Evolutionary conservation across 2,797 vertebrate genomes (phyloP).

Genomic region (Silurus aristotelis): DNA sequence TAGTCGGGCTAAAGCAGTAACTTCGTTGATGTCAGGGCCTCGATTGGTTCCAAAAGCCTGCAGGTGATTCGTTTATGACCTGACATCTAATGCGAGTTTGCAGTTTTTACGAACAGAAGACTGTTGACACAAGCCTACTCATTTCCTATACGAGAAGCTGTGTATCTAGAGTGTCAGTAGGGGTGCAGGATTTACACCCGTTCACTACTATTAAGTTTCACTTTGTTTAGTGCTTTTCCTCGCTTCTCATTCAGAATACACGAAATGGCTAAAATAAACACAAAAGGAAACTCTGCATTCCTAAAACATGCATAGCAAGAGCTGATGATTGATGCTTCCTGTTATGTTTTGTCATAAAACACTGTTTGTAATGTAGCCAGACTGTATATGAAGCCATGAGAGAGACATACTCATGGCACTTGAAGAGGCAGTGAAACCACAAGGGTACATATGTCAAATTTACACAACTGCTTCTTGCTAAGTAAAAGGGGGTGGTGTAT

Average conservation of each 20-base stretch:
- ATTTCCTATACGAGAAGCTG: conserved; percentile 68
- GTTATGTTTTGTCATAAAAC: conserved; percentile 51
- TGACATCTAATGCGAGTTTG: conserved; percentile 64
- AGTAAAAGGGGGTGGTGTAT: conserved; percentile 5
- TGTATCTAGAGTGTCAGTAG: conserved; percentile 65
- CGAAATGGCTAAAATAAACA: conserved; percentile 53
- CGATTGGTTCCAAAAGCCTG: conserved; percentile 65
- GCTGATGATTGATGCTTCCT: conserved; percentile 49
- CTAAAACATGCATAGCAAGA: conserved; percentile 44
- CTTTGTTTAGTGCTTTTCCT: conserved; percentile 58
- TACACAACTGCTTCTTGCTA: conserved; percentile 38
- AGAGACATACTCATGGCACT: conserved; percentile 24
- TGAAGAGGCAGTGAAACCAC: conserved; percentile 26
- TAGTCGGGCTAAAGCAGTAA: conserved; percentile 59
- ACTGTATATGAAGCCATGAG: conserved; percentile 20
- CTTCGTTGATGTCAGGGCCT: conserved; percentile 67
- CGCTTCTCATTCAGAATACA: conserved; percentile 56
- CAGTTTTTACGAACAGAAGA: conserved; percentile 68
- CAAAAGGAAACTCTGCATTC: conserved; percentile 32
- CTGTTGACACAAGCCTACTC: conserved; percentile 68
- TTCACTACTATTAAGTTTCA: conserved; percentile 60
- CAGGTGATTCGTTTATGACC: conserved; percentile 76
- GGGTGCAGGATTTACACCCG: conserved; percentile 65
- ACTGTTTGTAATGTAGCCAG: conserved; percentile 40
- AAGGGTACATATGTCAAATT: conserved; percentile 39